Evolutionary conservation across 1,140 invertebrate genomes (phyloP).

Genomic region (Leguminivora glycinivorella): DNA sequence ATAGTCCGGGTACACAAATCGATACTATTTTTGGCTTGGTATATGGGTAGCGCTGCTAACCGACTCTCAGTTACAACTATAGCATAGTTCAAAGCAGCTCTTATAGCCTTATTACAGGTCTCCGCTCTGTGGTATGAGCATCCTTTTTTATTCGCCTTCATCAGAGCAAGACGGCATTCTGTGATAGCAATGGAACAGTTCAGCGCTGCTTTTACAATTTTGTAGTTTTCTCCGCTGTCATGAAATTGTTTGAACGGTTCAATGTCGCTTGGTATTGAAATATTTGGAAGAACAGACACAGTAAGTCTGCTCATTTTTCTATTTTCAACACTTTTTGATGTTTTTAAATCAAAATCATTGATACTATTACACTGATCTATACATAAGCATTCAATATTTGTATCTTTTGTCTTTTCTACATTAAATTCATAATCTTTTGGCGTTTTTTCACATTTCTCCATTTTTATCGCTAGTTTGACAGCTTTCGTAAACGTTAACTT

Average conservation of each 20-base stretch:
- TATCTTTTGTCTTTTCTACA: not conserved
- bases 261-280: not conserved
- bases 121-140: not conserved
- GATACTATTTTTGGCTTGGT: not conserved
- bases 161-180: not conserved
- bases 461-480: not conserved
- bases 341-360: not conserved
- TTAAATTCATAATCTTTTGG: not conserved
- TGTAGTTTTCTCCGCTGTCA: not conserved
- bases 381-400: not conserved
- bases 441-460: not conserved
- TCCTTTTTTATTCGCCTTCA: constrained; percentile 1
- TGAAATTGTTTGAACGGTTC: not conserved
- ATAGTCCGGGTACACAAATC: not conserved
- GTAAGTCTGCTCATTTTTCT: not conserved
- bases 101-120: not conserved
- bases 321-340: not conserved
- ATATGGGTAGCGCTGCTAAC: not conserved
- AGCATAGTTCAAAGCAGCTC: not conserved
- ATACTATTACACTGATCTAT: not conserved
- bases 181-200: not conserved
- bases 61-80: not conserved
- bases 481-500: not conserved
- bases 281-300: not conserved
- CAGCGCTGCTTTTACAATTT: not conserved